A percentile compares a stretch with the other conserved stretches of the same genome.
Evolutionary conservation across 2,113 vertebrate genomes (phyloP).

Genomic region (Cyprinodon tularosa): DNA sequence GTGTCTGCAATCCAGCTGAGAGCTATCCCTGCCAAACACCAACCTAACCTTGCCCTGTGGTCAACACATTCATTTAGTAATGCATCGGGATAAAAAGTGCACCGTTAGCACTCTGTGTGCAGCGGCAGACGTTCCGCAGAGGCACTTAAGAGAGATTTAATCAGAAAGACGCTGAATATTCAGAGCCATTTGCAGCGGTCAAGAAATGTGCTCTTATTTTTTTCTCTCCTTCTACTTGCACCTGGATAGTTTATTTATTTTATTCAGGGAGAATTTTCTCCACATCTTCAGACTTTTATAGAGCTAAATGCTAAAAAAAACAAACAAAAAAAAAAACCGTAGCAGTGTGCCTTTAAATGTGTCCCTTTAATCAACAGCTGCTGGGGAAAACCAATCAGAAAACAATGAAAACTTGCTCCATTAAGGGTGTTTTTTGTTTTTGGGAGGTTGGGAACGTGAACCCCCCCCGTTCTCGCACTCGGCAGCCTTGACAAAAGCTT

Average conservation of each 20-base stretch:
- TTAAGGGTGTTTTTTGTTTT: conserved; percentile 46
- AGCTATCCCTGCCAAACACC: conserved; percentile 68
- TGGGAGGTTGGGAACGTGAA: conserved; percentile 34
- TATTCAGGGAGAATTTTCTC: conserved; percentile 40
- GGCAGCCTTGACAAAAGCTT: conserved; percentile 64
- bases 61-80: conserved; percentile 75
- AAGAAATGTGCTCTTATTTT: conserved; percentile 55
- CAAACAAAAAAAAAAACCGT: background rate
- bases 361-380: conserved; percentile 12
- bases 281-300: background rate
- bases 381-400: conserved; percentile 29
- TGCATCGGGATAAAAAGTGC: conserved; percentile 70
- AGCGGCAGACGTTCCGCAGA: conserved; percentile 55
- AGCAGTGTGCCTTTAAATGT: background rate
- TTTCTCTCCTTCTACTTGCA: conserved; percentile 44
- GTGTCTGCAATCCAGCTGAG: conserved; percentile 76
- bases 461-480: conserved; percentile 38
- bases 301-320: background rate
- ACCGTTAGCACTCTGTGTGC: conserved; percentile 67
- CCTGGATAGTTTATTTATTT: conserved; percentile 61
- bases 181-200: conserved; percentile 72
- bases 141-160: conserved; percentile 75
- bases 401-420: conserved; percentile 40
- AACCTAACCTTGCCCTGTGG: conserved; percentile 70
- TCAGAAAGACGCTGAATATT: conserved; percentile 78